These are phyloP conservation scores for Seriola rivoliana DNA, from an alignment of 2,113 vertebrate genomes.

Conservation along the genomic window DNA sequence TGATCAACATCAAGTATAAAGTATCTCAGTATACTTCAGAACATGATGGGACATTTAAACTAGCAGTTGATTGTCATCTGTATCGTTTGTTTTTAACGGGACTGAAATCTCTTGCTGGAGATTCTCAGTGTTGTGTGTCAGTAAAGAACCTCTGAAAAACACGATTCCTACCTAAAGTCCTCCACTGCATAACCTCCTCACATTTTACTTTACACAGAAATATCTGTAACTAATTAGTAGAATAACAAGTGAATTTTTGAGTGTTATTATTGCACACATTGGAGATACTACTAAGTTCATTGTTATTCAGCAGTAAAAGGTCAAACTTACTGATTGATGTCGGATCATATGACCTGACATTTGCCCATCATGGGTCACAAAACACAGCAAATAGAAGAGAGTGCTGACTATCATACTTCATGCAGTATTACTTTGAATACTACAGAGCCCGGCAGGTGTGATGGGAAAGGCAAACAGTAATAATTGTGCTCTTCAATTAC, in stretches of 20 bases:
- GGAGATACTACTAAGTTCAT: neutral
- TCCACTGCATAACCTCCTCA: neutral
- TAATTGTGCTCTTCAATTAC: neutral
- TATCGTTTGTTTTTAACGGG: neutral
- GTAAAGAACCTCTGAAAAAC: neutral
- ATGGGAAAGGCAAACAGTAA: neutral
- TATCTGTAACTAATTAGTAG: neutral
- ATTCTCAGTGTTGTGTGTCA: neutral
- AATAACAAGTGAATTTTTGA: neutral
- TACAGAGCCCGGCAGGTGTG: neutral
- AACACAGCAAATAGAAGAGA: no score
- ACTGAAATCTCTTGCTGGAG: neutral
- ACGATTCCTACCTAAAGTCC: neutral
- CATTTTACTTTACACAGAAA: neutral
- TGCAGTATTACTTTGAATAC: neutral
- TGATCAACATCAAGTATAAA: neutral
- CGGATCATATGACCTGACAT: no score
- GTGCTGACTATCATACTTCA: no score
- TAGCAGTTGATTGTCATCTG: slow-evolving; percentile 38
- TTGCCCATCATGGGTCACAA: no score
- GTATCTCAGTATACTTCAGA: neutral
- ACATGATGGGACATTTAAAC: neutral
- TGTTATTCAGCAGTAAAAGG: neutral
- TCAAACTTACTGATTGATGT: no score
- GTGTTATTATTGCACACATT: neutral